A percentile compares a stretch with the other conserved stretches of the same genome.
Evolutionary conservation across 2,888 invertebrate species (phyloP).

Genomic region (Silvanus unidentatus): DNA sequence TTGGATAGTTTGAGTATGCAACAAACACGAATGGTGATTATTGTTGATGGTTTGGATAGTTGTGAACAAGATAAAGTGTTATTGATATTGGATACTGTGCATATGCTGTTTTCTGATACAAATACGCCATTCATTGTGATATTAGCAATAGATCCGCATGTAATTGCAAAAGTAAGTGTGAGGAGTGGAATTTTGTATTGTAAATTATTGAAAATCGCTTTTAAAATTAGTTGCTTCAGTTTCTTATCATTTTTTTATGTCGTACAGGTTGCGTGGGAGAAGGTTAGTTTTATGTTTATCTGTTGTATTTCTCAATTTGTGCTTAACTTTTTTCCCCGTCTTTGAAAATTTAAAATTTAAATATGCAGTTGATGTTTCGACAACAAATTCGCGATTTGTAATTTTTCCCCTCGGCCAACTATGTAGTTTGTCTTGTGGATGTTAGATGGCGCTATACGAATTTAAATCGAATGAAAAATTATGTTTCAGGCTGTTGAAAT

Average conservation of each 20-base stretch:
- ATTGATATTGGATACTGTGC: conserved; percentile 88
- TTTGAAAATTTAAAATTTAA: no score
- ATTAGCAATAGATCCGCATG: conserved; percentile 96
- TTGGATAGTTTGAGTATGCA: conserved; percentile 90
- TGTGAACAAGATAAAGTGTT: conserved; percentile 96
- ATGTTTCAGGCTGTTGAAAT: conserved; percentile 79
- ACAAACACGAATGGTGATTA: conserved; percentile 90
- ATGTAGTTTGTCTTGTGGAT: no score
- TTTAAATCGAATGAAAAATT: no score
- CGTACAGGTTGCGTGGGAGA: conserved; percentile 59
- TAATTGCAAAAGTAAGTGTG: conserved; percentile 83
- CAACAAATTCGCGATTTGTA: no score
- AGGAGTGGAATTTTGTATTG: conserved; percentile 8
- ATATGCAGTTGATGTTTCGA: no score
- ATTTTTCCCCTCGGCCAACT: no score
- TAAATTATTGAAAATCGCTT: neutral
- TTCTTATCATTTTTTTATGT: conserved; percentile 15
- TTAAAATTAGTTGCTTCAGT: neutral
- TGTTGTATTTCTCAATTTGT: conserved; percentile 4
- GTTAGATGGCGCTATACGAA: no score
- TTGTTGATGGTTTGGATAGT: conserved; percentile 95
- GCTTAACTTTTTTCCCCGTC: conserved; percentile 7
- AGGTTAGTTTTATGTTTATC: conserved; percentile 50
- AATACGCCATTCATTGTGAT: conserved; percentile 93
- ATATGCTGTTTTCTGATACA: conserved; percentile 89